Base-by-base conservation (phyloP, 1,140 invertebrate species). In the Aphis gossypii region DNA sequence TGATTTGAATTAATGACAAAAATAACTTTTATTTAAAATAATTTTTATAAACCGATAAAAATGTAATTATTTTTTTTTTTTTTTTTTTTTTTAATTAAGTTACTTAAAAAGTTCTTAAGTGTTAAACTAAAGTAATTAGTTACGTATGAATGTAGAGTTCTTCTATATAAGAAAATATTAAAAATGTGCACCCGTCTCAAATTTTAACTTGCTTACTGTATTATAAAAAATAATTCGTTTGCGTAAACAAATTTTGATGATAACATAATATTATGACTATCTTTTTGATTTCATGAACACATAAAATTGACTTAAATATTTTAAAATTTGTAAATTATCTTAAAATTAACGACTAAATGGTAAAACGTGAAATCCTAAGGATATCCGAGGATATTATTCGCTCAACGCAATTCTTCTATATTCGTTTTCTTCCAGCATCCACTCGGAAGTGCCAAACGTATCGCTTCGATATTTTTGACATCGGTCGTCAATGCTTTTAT, bases 401-500 rank as follows among this genome's bases (percentile, higher is more conserved):
- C n/a, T 86, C 48, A 93, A 93, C 76, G 91, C 30, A 83, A 46
- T 89, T 60, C 94, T 90, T 94, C 94, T 14, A 94, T 83, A 35
- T 88, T 93, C 23, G 90, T 93, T 54, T 94, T 93, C 94, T 98
- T 98, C 95, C 97, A 98, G 95, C 99, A 99, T n/a, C 96, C 96
- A 1, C 96, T 96, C 0, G 98, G 98, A 90, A 99, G 96, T 60
- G 98, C 96, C 94, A 97, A 96, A 35, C 97, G 96, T 94, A 99
- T 99, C 46, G 97, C 96, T 94, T 97, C 96, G 84, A 99, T 97
- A 95, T 99, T 99, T 7, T 97, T 96, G 3, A 99, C 98, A 95
- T 99, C 98, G 18, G 95, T 95, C 93, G 96, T 95, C 20, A 99
- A 95, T 94, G 96, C 96, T 30, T 95, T 96, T 44, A 99, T 96